A percentile compares a stretch with the other conserved stretches of the same genome.
Conservation (phyloP, 2,113 vertebrate species). For the Syrrhaptes paradoxus region DNA sequence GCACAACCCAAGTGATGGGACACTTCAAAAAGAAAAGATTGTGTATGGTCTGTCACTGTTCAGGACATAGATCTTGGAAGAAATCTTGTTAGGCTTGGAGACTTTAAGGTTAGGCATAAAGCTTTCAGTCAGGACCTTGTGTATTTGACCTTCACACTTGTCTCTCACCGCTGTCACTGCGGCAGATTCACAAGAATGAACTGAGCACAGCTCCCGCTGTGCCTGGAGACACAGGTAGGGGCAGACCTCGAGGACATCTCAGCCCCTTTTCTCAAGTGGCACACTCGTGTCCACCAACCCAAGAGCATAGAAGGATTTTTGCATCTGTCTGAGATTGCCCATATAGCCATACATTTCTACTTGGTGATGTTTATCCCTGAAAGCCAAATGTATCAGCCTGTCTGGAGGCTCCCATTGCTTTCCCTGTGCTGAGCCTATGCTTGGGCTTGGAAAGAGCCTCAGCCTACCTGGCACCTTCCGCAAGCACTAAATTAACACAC, state of each 20-base stretch:
- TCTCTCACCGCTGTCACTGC: neutral
- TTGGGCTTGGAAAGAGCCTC: neutral
- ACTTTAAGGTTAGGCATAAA: neutral
- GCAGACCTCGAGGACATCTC: neutral
- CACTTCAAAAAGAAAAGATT: neutral
- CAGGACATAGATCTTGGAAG: neutral
- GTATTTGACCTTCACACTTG: neutral
- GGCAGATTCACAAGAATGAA: neutral
- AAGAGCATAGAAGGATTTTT: neutral
- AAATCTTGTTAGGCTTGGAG: neutral
- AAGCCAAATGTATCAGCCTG: neutral
- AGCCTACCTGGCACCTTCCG: neutral
- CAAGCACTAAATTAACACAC: neutral
- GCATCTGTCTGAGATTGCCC: neutral
- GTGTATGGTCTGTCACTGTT: neutral
- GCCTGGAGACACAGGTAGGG: neutral
- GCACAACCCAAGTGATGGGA: neutral
- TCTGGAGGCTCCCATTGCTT: neutral
- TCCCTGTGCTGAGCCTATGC: neutral
- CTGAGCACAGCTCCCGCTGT: accelerated
- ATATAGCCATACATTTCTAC: neutral
- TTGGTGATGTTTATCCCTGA: accelerated
- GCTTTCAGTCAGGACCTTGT: neutral
- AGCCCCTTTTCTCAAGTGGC: neutral
- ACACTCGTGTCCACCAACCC: neutral